A percentile compares a stretch with the other conserved stretches of the same genome.
These are phyloP conservation scores for Chromoteleia sp. DNA, from an alignment of 2,888 invertebrate genomes.

Conservation along the genomic window DNA sequence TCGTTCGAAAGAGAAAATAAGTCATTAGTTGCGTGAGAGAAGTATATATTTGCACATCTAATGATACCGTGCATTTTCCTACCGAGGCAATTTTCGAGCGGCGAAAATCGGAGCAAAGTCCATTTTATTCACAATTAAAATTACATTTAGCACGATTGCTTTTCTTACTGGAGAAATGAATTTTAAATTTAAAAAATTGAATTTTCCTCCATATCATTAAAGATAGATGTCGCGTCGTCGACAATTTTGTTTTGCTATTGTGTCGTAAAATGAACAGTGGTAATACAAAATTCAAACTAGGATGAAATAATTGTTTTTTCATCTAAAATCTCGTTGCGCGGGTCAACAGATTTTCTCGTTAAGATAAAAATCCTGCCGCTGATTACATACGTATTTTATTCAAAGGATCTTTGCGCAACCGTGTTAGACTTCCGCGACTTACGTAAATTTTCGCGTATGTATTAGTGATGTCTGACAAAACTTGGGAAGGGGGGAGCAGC, in stretches of 20 bases:
- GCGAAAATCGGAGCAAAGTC: not conserved
- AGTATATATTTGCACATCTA: conserved; percentile 25
- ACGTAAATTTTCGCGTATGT: conserved; percentile 69
- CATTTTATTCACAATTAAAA: too few species aligned
- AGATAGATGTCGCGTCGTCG: too few species aligned
- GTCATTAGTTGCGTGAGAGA: conserved; percentile 22
- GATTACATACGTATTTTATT: conserved; percentile 69
- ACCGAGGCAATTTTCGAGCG: not conserved
- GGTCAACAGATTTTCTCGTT: conserved; percentile 63
- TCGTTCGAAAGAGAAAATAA: conserved; percentile 45
- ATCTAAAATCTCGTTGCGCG: conserved; percentile 12
- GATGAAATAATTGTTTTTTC: not conserved
- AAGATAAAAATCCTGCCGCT: conserved; percentile 65
- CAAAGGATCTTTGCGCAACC: conserved; percentile 68
- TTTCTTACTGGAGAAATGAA: too few species aligned
- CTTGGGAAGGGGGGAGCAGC: conserved; percentile 1
- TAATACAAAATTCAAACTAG: too few species aligned
- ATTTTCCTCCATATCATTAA: too few species aligned
- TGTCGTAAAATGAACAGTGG: too few species aligned
- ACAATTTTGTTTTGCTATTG: too few species aligned
- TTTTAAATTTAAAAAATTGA: too few species aligned
- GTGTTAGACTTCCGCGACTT: conserved; percentile 70
- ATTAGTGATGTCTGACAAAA: conserved; percentile 39
- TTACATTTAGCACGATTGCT: too few species aligned
- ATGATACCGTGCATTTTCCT: conserved; percentile 17